Base-by-base conservation (phyloP, 2,888 invertebrate genomes). In the Operophtera brumata region DNA sequence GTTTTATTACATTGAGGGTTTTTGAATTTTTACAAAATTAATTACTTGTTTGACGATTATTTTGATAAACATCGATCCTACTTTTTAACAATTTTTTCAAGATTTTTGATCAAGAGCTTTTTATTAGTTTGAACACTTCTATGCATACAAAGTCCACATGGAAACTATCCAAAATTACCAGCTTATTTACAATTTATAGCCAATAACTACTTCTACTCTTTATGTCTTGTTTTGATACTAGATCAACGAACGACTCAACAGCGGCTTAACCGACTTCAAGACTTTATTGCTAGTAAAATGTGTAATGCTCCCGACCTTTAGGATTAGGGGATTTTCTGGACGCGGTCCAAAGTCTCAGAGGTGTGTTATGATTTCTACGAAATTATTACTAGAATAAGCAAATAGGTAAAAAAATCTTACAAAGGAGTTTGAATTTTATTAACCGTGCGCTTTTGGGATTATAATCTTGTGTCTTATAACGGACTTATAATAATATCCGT, bases 211-310 rank as follows among this genome's bases (percentile, higher is more conserved):
- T 37, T 48, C 51, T 47, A 47, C 34, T 47, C 41, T 37, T 48
- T 54, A 48, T 43, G 28, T 41, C 55, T 44, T 51, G 53, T 55
- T 59, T 56, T 59, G 49, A 55, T 51, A 59, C 54, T 49, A 57
- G 40, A 61, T 61, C 59, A 57, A 56, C 47, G 7, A 34, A 20
- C 20, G 49, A 51, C 47, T 55, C 51, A 43, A 54, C 51, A 49
- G 50, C 55, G 47, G 54, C 55, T 56, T 61, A 58, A 50, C 61
- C 48, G 57, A 65, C 43, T 54, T 59, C 13, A 52, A 53, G 47
- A 54, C 50, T 65, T 65, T 66, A 65, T 65, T 44, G 63, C 50
- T 57, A 47, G 59, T 64, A 62, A 61, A 57, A 60, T 61, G 47
- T 49, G 48, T 57, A 57, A 57, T 57, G 52, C 57, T 48, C 57